These are phyloP conservation scores for Petaurus breviceps DNA, from an alignment of 2,113 vertebrate genomes.

Conservation along the genomic window DNA sequence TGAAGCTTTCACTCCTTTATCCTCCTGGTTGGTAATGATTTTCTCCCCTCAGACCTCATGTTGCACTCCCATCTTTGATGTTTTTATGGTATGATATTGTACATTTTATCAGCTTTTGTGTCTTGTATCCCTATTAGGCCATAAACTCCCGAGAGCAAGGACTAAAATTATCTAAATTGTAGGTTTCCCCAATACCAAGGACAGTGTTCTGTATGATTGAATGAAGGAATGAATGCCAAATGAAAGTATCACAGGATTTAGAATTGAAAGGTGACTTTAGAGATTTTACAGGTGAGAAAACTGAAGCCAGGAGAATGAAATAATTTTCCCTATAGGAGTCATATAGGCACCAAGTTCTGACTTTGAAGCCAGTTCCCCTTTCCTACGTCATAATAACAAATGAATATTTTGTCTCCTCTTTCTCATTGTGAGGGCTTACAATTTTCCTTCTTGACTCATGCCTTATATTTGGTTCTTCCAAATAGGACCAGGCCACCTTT, in stretches of 20 bases:
- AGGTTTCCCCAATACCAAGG: neutral
- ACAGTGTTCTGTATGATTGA: neutral
- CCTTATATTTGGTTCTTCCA: neutral
- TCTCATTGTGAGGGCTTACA: neutral
- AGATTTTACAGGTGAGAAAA: constrained; percentile 8
- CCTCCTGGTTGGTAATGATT: neutral
- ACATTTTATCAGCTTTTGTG: neutral
- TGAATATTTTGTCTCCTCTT: neutral
- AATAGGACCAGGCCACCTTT: neutral
- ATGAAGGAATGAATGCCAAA: neutral
- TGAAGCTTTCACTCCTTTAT: neutral
- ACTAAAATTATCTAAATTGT: neutral
- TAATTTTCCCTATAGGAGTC: neutral
- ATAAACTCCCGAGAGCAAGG: neutral
- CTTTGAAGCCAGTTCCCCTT: neutral
- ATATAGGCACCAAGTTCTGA: neutral
- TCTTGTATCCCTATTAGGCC: neutral
- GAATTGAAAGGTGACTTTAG: neutral
- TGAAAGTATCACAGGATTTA: neutral
- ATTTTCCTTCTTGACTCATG: neutral
- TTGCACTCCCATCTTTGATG: neutral
- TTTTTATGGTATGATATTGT: neutral
- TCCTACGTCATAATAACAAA: neutral
- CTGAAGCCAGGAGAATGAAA: neutral
- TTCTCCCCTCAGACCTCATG: neutral